Evolutionary conservation across 2,797 vertebrate genomes (phyloP), one percentile per base, ranked within the genome.

Genomic region (Jordanella pulchra): DNA sequence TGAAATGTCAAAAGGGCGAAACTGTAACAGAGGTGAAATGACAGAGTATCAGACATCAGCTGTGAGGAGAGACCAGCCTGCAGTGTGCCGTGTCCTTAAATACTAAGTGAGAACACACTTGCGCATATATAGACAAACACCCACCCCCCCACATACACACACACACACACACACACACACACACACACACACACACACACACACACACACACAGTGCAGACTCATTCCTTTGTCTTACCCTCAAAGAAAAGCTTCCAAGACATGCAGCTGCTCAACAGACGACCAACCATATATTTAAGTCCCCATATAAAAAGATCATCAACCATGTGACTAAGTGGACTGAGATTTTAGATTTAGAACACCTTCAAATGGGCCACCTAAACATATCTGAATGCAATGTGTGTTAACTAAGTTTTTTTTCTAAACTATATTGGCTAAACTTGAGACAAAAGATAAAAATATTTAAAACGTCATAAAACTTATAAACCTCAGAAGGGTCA

Each of bases 1-100:
- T 71, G 84, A 91, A 87, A 90, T 91, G 87, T 89, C 89, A 90
- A 67, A 69, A 77, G 79, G 80, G 77, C 68, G 78, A 83, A 79
- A 78, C 58, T 73, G 72, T 47, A 83, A 77, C 73, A 77, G 80
- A 89, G 75, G 86, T 81, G 80, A 88, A 88, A 82, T 85, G 76
- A 89, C 83, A 77, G 68, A 54, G 75, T 73, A 84, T 83, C 78
- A 76, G 81, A 78, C 84, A 84, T 84, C 81, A 84, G 82, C 87
- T 86, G 80, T 82, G 81, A 85, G 67, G 60, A 70, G 56, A 66
- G 74, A 72, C 73, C 58, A 67, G 84, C 77, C 84, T 77, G 65
- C 80, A 73, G 81, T 82, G 61, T 53, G 73, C 79, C 76, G 56
- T 84, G 84, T 65, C 84, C 81, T 84, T 75, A 80, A 68, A 85